A percentile compares a stretch with the other conserved stretches of the same genome.
phyloP scores from a whole-genome alignment of 2,113 vertebrate species.

The Megalops atlanticus region DNA sequence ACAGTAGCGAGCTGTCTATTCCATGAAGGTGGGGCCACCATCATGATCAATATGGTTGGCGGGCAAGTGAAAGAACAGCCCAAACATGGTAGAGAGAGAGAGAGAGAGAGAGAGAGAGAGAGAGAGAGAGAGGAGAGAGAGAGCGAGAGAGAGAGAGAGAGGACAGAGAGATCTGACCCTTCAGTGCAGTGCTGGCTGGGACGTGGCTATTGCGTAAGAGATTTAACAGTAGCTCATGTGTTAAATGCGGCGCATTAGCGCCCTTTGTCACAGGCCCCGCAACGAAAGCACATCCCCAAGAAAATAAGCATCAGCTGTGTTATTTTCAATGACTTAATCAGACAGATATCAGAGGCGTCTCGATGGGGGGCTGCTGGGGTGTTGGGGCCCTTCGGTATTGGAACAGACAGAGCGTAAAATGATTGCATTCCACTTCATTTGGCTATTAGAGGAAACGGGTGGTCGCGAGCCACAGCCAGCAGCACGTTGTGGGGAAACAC shows the following conservation, averaged over 20 bases:
- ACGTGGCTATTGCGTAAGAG: conserved; percentile 29
- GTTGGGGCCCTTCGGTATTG: conserved; percentile 41
- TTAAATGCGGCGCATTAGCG: conserved; percentile 43
- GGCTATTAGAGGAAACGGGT: not conserved
- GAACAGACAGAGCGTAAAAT: conserved; percentile 33
- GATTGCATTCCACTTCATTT: conserved; percentile 35
- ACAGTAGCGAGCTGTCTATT: too few relatives aligned
- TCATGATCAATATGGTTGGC: too few relatives aligned
- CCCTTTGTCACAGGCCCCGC: conserved; percentile 52
- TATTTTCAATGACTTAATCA: conserved; percentile 36
- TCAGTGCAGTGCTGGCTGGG: conserved; percentile 25
- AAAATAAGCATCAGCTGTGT: conserved; percentile 46
- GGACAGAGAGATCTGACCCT: not conserved
- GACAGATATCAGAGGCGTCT: conserved; percentile 45
- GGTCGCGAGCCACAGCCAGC: not conserved
- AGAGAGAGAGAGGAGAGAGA: too few relatives aligned
- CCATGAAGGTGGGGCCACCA: too few relatives aligned
- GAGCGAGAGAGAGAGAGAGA: not conserved
- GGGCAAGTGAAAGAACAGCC: too few relatives aligned
- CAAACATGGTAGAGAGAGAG: too few relatives aligned
- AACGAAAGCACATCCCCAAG: conserved; percentile 54
- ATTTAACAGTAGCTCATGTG: conserved; percentile 34
- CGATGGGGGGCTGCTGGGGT: conserved; percentile 30
- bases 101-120: not conserved
- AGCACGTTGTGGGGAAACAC: not conserved